Evolutionary conservation across 2,113 vertebrate genomes (phyloP), one percentile per base, ranked within the genome.

Genomic region (Lophius piscatorius): DNA sequence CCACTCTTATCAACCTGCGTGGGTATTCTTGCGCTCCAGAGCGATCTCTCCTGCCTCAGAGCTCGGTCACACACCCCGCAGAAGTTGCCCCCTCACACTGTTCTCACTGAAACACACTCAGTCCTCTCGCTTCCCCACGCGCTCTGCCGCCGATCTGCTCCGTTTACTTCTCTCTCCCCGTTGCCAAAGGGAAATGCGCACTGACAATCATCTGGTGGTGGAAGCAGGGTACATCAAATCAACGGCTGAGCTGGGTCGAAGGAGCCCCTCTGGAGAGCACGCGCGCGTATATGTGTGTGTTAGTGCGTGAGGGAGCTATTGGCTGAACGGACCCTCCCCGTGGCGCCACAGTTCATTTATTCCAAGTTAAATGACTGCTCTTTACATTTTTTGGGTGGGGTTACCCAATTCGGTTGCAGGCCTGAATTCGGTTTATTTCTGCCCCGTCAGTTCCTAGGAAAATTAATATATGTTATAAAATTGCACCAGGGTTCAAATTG

Each of bases 121-220:
- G 23, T 79, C 66, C 33, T 31, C 33, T 28, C 63, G 42, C 36
- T 31, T 36, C 40, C 34, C 33, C 69, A 7, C 28, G 3, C 6
- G 39, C 48, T 31, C 24, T 2, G 24, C 18, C 47, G 11, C 44
- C 38, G 42, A 35, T 69, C 72, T 68, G 73, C 48, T 46, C 76
- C 31, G 40, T 74, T 74, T 66, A 55, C 74, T 64, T 67, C 67
- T 75, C 78, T 68, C 75, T 80, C 58, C 39, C 70, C 72, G 66
- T 63, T 78, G 57, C 75, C 85, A 76, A 64, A 56, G 63, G 77
- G 63, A 86, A 83, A 91, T 84, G 79, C 80, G 74, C 85, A 73
- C 78, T 81, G 78, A 82, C 87, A 76, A 76, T 86, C 83, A 76
- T 89, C 80, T 86, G 83, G 55, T 86, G 42, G 46, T 34, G 57